Evolutionary conservation across 2,113 vertebrate species (phyloP), one percentile per base, ranked within the genome.

Genomic region (Tupaia chinensis): DNA sequence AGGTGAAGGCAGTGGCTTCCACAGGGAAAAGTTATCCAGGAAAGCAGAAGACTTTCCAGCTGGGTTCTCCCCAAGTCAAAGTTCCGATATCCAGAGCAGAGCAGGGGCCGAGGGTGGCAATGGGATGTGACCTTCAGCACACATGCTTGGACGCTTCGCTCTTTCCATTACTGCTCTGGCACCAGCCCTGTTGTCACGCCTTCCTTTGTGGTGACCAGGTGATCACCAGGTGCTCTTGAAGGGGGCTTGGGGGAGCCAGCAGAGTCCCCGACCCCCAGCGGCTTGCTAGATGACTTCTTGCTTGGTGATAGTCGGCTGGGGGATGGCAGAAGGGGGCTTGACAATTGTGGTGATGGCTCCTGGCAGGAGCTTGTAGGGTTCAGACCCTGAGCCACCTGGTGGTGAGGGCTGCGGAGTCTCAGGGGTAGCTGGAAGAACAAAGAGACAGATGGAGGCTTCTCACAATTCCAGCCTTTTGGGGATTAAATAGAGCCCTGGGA

Each of bases 341-440:
- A 99, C 98, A 44, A 99, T 98, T 0, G 99, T 99, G 85, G 99
- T 95, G 83, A 99, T 99, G 95, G 99, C 99, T 80, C 99, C 99
- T 0, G 99, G 99, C 95, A 99, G 98, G 96, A 99, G 98, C 98
- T 99, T 99, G 97, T 99, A 99, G 97, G 99, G 99, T 98, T 99
- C 99, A 85, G 99, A 99, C 84, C 99, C 99, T 27, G 99, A 99
- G 86, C 99, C 99, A 2, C 99, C 98, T 0, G 99, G 99, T 0
- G 99, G 99, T 84, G 99, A 99, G 20, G 99, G 99, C 97, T 99
- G 99, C 9, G 99, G 99, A 93, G 99, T 99, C 98, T 99, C 99
- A 86, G 99, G 99, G 98, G 99, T 99, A 97, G 99, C 99, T 99
- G 98, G 44, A 98, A 84, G 97, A 95, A 97, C 77, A 98, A 88